A percentile compares a stretch with the other conserved stretches of the same genome.
Conservation (phyloP, 1,140 invertebrate species). For the Pogonus chalceus region DNA sequence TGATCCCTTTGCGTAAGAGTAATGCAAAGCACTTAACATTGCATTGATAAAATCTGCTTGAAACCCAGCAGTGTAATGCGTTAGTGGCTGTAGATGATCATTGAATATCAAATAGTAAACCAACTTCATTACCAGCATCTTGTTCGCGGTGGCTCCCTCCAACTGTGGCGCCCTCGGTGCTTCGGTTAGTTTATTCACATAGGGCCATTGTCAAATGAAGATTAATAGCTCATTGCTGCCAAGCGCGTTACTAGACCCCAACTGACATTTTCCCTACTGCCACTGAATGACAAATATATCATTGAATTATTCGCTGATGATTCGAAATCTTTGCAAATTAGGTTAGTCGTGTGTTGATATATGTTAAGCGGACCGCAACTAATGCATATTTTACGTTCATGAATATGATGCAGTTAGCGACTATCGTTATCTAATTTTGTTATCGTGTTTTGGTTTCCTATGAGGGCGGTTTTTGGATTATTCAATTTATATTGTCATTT, state of each 20-base stretch:
- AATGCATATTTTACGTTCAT: no score
- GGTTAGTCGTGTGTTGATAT: not conserved
- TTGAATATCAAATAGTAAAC: conserved; percentile 2
- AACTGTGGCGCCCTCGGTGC: not conserved
- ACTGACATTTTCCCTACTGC: not conserved
- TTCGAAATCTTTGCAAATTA: conserved; percentile 7
- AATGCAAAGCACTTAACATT: no score
- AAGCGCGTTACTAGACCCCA: not conserved
- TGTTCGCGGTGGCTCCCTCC: not conserved
- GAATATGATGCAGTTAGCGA: no score
- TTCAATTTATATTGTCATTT: not conserved
- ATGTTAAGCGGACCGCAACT: not conserved
- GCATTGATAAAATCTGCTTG: not conserved
- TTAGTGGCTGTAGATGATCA: not conserved
- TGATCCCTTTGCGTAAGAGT: no score
- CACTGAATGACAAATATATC: conserved; percentile 27
- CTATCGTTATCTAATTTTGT: not conserved
- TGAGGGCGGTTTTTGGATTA: not conserved
- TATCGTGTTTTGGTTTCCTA: not conserved
- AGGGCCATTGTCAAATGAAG: conserved; percentile 7
- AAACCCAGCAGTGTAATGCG: not conserved
- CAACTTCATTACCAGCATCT: conserved; percentile 4
- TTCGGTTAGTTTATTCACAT: conserved; percentile 1
- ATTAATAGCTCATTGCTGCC: not conserved
- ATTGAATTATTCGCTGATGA: conserved; percentile 27